Evolutionary conservation across 1,140 invertebrate genomes (phyloP), one percentile per base, ranked within the genome.

Genomic region (Eufriesea mexicana): DNA sequence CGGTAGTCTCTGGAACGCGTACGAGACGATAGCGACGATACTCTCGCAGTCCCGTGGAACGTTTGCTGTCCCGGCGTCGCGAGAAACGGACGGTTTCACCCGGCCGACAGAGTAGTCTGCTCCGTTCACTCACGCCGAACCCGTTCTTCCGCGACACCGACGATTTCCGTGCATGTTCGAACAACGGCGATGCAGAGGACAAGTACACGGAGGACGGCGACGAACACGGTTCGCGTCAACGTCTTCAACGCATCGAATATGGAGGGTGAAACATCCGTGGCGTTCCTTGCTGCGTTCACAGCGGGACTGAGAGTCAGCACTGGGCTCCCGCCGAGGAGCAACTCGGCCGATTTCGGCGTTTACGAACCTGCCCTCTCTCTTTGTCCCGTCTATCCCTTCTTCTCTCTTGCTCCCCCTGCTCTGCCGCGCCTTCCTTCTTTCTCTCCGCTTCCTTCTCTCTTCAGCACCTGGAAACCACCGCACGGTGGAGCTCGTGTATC

Each of bases 201-300:
- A 35, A 35, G 35, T 4, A 71, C 71, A 57, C 55, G 55, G 55
- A 57, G 70, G 35, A 35, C 35, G 35, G 35, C 28, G 81, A 71
- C 67, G 68, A 70, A 25, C 51, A 68, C 73, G 23, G 70, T 55
- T 68, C 62, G 23, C 73, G 73, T 61, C 25, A 59, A 54, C 81
- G 73, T 75, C 61, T 75, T 62, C 42, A 28, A 78, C 54, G 54
- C 57, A n/a, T 28, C 59, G 73, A 70, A 84, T 75, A 84, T 79
- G 64, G 75, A 89, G 66, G 74, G 51, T 82, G 59, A 78, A 89
- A 90, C 87, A 90, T 90, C 89, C 91, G 92, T 90, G n/a, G 84
- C 78, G 93, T 92, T 91, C 90, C 92, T 93, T 91, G 92, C 93
- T 93, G 93, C 88, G 93, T 92, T 92, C 94, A 93, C 94, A 94